phyloP scores from a whole-genome alignment of 92 coral and sea anemone genomes.

The Porites evermanni region DNA sequence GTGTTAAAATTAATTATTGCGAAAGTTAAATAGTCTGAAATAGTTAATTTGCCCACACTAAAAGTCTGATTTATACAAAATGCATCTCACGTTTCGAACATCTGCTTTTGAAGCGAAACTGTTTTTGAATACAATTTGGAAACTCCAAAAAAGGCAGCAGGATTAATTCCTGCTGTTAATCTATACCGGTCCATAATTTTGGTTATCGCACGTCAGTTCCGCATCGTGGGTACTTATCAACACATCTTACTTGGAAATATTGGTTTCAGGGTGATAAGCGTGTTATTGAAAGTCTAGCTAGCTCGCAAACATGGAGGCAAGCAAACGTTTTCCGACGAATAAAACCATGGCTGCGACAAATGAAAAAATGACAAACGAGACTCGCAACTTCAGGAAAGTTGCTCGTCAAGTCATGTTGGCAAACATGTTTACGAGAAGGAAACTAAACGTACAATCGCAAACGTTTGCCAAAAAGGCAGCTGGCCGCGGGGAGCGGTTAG shows the following conservation, averaged over 20 bases:
- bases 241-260: background rate
- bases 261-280: background rate
- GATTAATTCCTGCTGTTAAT: background rate
- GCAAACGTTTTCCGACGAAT: background rate
- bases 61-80: background rate
- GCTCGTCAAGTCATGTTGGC: constrained; percentile 82
- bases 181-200: background rate
- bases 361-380: constrained; percentile 21
- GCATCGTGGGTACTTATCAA: background rate
- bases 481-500: background rate
- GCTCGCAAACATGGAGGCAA: constrained; percentile 5
- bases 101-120: background rate
- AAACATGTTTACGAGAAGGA: constrained; percentile 54
- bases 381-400: constrained; percentile 43
- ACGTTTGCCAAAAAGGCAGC: constrained; percentile 22
- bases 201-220: background rate
- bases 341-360: constrained; percentile 8
- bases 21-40: constrained; percentile 3
- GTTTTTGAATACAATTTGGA: background rate
- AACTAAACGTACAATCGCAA: background rate
- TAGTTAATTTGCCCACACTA: background rate
- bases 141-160: background rate
- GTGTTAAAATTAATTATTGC: constrained; percentile 14
- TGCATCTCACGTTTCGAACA: background rate
- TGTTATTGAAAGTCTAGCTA: background rate